These are phyloP conservation scores for Conomelus anceps DNA, from an alignment of 2,888 invertebrate species.

Conservation along the genomic window DNA sequence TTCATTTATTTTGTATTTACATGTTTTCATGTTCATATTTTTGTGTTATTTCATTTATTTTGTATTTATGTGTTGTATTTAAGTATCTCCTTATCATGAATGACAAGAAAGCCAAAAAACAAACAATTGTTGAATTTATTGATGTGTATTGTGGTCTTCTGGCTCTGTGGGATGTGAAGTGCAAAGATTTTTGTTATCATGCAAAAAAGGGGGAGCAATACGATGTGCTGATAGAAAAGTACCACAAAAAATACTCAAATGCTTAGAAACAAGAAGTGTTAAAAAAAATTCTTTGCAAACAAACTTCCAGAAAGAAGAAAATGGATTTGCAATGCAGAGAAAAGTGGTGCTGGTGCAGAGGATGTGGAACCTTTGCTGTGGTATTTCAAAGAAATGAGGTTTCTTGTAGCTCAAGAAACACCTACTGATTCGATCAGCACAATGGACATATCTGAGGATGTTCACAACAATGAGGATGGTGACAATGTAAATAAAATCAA, in stretches of 20 bases:
- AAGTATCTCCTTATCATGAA: no score
- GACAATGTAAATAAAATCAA: not conserved
- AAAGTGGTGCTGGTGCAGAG: constrained; percentile 18
- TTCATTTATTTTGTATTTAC: no score
- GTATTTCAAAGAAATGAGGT: constrained; percentile 23
- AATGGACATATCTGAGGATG: constrained; percentile 12
- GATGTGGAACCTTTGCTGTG: constrained; percentile 18
- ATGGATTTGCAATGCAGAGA: constrained; percentile 16
- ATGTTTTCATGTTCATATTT: no score
- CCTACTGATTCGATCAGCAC: constrained; percentile 12
- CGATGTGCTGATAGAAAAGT: constrained; percentile 18
- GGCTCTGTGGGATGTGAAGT: constrained; percentile 27
- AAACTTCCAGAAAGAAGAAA: constrained; percentile 22
- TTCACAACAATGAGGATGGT: not conserved
- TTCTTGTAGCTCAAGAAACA: constrained; percentile 15
- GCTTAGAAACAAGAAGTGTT: constrained; percentile 16
- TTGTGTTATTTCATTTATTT: no score
- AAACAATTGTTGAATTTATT: no score
- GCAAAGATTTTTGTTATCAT: constrained; percentile 27
- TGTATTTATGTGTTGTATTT: no score
- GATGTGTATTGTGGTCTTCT: constrained; percentile 21
- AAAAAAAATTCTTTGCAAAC: not conserved
- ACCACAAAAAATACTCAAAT: constrained; percentile 21
- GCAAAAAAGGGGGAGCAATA: constrained; percentile 22
- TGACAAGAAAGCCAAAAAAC: no score